Percentiles rank a stretch among this genome's conserved stretches.
Evolutionary conservation across 2,113 vertebrate species (phyloP).

Genomic region (Naja naja): DNA sequence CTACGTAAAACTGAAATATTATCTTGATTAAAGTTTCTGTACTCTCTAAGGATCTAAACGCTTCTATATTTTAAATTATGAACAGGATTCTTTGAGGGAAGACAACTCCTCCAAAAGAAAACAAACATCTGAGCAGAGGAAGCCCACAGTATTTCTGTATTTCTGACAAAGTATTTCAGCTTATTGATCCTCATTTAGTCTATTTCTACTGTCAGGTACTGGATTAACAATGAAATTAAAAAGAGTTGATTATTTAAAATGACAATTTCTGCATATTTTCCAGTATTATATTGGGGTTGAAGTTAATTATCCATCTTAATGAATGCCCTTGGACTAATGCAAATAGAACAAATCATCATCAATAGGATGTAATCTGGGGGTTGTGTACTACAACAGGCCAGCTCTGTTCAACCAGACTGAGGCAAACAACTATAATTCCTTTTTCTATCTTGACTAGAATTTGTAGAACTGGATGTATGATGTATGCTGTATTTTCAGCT

Average conservation of each 20-base stretch:
- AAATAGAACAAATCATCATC: neutral
- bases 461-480: neutral
- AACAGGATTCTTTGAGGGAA: neutral
- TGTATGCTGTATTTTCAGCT: neutral
- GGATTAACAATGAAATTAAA: neutral
- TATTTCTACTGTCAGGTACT: neutral
- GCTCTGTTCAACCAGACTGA: neutral
- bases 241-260: neutral
- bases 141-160: neutral
- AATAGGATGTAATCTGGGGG: neutral
- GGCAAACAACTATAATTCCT: neutral
- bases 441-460: neutral
- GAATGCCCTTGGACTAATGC: neutral
- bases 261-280: neutral
- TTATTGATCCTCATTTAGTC: neutral
- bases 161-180: neutral
- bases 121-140: neutral
- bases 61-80: neutral
- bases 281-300: neutral
- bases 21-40: neutral
- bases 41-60: neutral
- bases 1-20: neutral
- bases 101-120: neutral
- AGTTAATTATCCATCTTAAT: neutral
- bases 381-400: neutral